Conservation (phyloP, 1,140 invertebrate genomes). For the Drosophila biarmipes region DNA sequence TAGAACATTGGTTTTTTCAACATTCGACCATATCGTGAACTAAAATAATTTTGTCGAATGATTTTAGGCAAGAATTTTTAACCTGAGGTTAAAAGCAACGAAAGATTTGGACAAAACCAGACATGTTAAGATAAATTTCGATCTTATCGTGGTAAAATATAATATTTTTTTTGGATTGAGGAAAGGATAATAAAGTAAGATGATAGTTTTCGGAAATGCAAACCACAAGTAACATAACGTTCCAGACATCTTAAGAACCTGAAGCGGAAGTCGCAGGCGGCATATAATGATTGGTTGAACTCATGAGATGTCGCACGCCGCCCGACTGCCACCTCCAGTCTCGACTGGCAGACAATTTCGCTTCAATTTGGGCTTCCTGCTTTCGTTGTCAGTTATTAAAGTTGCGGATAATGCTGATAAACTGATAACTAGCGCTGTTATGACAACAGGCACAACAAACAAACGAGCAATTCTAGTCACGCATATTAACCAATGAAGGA, state of each 20-base stretch:
- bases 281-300: constrained; percentile 25
- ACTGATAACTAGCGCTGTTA: constrained; percentile 72
- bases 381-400: constrained; percentile 35
- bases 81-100: no score
- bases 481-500: constrained; percentile 36
- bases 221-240: background rate
- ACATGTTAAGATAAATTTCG: no score
- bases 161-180: no score
- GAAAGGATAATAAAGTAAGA: no score
- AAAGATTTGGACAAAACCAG: no score
- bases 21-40: no score
- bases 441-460: constrained; percentile 58
- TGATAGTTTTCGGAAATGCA: background rate
- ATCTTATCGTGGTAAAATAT: no score
- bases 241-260: background rate
- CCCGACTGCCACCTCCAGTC: constrained; percentile 16
- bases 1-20: no score
- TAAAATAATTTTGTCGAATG: no score
- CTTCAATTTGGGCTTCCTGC: constrained; percentile 53
- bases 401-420: constrained; percentile 57
- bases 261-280: constrained; percentile 33
- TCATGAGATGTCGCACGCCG: constrained; percentile 3
- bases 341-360: constrained; percentile 32
- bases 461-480: constrained; percentile 66
- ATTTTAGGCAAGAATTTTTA: no score